Evolutionary conservation across 2,888 invertebrate genomes (phyloP).

Genomic region (Sarcophaga caerulescens): DNA sequence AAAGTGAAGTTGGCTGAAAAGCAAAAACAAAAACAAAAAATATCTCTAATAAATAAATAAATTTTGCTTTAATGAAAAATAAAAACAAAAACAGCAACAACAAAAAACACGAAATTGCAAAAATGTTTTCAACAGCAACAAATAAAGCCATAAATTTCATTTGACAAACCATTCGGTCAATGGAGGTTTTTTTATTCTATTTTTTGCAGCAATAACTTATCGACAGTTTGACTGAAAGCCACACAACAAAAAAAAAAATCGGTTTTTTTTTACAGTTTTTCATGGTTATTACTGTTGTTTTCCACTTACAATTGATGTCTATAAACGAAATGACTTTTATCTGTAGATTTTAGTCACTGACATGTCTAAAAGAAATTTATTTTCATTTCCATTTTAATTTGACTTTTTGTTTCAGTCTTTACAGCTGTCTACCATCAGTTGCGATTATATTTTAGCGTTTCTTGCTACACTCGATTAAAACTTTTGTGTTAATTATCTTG

Average conservation of each 20-base stretch:
- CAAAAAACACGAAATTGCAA: constrained; percentile 42
- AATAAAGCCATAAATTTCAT: constrained; percentile 68
- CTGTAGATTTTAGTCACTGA: constrained; percentile 64
- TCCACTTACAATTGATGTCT: constrained; percentile 25
- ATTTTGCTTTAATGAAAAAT: neutral
- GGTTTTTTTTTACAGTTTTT: too few relatives aligned
- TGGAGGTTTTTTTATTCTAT: neutral
- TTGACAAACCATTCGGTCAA: constrained; percentile 62
- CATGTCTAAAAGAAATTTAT: constrained; percentile 67
- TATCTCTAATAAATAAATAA: neutral
- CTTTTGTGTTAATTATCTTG: constrained; percentile 46
- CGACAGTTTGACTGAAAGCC: neutral
- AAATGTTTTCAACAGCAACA: constrained; percentile 65
- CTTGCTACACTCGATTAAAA: constrained; percentile 9
- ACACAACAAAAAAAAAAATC: constrained; percentile 20
- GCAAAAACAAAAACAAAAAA: constrained; percentile 24
- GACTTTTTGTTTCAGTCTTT: neutral
- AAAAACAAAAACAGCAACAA: constrained; percentile 20
- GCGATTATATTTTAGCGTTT: neutral
- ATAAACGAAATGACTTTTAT: constrained; percentile 64
- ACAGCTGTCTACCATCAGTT: neutral
- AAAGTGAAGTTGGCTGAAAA: constrained; percentile 40
- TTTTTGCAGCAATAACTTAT: neutral
- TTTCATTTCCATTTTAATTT: constrained; percentile 21
- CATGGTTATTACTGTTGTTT: constrained; percentile 28